A percentile compares a stretch with the other conserved stretches of the same genome.
phyloP scores from a whole-genome alignment of 2,113 vertebrate species.

The Rutilus rutilus region DNA sequence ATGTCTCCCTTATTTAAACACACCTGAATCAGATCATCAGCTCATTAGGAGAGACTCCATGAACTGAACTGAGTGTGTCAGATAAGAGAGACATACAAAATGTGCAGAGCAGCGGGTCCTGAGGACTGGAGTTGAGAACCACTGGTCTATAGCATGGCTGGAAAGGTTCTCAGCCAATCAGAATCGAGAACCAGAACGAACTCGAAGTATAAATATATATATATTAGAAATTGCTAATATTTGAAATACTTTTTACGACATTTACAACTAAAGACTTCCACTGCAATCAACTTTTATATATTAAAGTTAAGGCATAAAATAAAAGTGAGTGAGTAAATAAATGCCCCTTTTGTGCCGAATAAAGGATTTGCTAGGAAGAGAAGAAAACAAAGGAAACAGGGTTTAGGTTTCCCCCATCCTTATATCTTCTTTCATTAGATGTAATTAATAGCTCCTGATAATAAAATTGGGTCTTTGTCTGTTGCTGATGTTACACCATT shows the following conservation, averaged over 20 bases:
- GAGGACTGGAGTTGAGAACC: too few relatives aligned
- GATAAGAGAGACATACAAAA: too few relatives aligned
- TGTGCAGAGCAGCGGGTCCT: too few relatives aligned
- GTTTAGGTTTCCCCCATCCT: slow-evolving; percentile 29
- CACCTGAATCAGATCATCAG: too few relatives aligned
- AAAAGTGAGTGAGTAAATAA: neutral
- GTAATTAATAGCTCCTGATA: slow-evolving; percentile 68
- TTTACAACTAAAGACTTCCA: neutral
- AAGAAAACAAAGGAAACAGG: slow-evolving; percentile 42
- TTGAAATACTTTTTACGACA: neutral
- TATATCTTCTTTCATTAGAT: slow-evolving; percentile 61
- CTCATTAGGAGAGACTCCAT: too few relatives aligned
- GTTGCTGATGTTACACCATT: slow-evolving; percentile 59
- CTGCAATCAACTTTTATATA: neutral
- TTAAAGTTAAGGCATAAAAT: neutral
- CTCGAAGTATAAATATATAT: too few relatives aligned
- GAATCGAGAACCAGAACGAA: too few relatives aligned
- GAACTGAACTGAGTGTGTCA: too few relatives aligned
- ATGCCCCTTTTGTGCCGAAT: neutral
- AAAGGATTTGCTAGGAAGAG: neutral
- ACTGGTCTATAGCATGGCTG: too few relatives aligned
- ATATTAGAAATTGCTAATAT: neutral
- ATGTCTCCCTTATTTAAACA: too few relatives aligned
- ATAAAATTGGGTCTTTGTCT: slow-evolving; percentile 64
- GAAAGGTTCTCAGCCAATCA: too few relatives aligned